These are phyloP conservation scores for Macropodus opercularis DNA, from an alignment of 2,797 vertebrate species.

Conservation along the genomic window DNA sequence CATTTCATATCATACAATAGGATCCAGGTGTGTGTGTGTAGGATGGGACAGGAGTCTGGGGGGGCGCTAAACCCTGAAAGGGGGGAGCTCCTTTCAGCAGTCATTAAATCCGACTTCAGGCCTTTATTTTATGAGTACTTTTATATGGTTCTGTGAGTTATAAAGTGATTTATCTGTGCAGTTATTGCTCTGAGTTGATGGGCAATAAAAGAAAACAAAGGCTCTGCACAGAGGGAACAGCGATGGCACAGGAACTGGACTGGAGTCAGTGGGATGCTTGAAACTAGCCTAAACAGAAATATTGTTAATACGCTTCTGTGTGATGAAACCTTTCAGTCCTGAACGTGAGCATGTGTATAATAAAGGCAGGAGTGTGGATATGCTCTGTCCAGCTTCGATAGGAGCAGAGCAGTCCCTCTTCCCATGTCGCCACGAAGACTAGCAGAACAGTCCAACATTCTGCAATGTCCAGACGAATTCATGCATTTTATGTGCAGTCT, in stretches of 20 bases:
- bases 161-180: conserved; percentile 5
- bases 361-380: neutral
- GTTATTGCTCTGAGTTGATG: conserved; percentile 1
- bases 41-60: no score
- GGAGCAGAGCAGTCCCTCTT: no score
- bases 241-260: neutral
- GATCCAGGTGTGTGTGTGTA: neutral
- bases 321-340: neutral
- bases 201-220: neutral
- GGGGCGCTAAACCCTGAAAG: neutral
- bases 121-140: conserved; percentile 10
- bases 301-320: conserved; percentile 1
- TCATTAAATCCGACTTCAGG: conserved; percentile 12
- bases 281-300: neutral
- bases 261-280: neutral
- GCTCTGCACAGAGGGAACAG: neutral
- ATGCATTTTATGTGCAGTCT: no score
- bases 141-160: neutral
- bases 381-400: neutral
- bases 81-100: conserved; percentile 3
- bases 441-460: no score
- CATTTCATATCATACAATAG: conserved; percentile 22
- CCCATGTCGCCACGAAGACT: no score
- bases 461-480: no score
- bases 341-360: neutral